Conservation (phyloP, 2,113 vertebrate species). For the Carlito syrichta region DNA sequence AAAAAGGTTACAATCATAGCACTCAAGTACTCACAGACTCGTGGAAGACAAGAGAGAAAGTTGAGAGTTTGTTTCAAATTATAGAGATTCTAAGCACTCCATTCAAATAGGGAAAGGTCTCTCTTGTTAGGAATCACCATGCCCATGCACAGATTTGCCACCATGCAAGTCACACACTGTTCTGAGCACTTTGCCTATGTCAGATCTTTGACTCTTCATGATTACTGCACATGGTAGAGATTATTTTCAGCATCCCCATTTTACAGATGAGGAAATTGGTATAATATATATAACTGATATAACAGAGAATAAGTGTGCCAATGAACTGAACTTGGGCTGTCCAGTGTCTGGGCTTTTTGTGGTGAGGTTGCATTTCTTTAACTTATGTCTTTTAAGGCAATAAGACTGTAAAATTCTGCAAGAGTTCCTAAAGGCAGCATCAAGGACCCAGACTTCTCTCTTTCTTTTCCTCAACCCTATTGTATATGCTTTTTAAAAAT, state of each 20-base stretch:
- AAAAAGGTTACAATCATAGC: neutral
- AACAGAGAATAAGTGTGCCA: neutral
- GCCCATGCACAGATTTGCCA: neutral
- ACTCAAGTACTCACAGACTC: neutral
- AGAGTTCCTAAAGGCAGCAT: no score
- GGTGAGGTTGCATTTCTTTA: neutral
- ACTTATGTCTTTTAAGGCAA: neutral
- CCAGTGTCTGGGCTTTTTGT: neutral
- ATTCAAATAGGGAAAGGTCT: neutral
- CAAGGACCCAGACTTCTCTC: neutral
- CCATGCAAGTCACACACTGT: no score
- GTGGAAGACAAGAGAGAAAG: no score
- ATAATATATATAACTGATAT: neutral
- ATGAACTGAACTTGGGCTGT: neutral
- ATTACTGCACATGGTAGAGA: rapidly evolving
- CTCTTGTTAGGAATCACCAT: neutral
- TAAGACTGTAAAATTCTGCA: no score
- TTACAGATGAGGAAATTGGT: neutral
- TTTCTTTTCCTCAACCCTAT: neutral
- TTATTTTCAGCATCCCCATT: neutral
- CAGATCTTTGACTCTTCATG: neutral
- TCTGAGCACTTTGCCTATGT: neutral
- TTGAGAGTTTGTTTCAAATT: no score
- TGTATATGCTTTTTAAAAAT: neutral
- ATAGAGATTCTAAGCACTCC: neutral